Conservation (phyloP, 2,797 vertebrate genomes). For the Mormyrops attenuatus region DNA sequence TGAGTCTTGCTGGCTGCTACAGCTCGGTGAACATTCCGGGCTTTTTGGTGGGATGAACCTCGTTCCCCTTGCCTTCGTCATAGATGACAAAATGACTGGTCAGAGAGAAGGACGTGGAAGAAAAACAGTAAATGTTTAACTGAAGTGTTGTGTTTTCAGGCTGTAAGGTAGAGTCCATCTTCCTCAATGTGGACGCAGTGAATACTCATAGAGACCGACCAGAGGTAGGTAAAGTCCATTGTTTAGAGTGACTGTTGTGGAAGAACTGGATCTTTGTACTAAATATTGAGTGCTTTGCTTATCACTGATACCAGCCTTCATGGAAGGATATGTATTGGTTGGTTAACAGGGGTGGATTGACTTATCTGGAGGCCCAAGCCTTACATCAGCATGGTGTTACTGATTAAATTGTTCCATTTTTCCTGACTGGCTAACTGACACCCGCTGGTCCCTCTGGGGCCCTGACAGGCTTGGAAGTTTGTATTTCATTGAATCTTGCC, state of each 20-base stretch:
- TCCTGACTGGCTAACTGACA: not conserved
- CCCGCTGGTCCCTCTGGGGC: not conserved
- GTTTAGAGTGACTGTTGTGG: not conserved
- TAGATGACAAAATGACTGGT: not conserved
- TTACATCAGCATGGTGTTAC: not conserved
- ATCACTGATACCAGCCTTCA: not conserved
- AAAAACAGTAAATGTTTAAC: not conserved
- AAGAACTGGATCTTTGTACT: not conserved
- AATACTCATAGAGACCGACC: constrained; percentile 77
- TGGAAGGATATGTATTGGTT: not conserved
- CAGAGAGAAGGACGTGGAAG: not conserved
- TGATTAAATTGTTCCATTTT: not conserved
- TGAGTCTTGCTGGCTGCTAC: constrained; percentile 45
- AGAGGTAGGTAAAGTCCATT: constrained; percentile 58
- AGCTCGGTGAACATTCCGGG: not conserved
- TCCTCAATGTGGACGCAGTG: constrained; percentile 74
- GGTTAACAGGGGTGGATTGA: not conserved
- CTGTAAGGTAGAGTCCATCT: constrained; percentile 79
- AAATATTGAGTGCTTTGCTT: not conserved
- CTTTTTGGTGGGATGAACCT: not conserved
- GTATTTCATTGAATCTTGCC: not conserved
- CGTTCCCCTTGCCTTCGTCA: not conserved
- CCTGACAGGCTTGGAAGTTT: not conserved
- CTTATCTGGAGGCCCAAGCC: not conserved
- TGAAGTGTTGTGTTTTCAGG: constrained; percentile 51